Base-by-base conservation (phyloP, 2,797 vertebrate genomes). In the Thunnus albacares region DNA sequence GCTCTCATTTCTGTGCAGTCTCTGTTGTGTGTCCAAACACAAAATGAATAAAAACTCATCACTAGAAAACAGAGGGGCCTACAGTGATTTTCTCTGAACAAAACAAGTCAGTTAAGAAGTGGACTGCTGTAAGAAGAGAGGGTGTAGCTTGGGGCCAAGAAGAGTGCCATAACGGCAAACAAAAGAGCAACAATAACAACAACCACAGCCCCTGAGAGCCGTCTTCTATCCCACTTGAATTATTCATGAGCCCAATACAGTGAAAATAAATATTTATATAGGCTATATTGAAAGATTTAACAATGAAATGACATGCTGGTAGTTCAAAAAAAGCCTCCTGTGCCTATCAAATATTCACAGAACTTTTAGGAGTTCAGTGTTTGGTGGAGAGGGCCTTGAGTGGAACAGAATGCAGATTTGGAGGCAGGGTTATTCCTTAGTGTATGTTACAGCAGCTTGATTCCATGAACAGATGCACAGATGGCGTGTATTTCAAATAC, bases 261-360 rank as follows among this genome's bases (percentile, higher is more conserved):
- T 68, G 60, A 62, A 86, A 84, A 85, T 83, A 82, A 70, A 89
- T 91, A 92, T 88, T 81, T 90, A 86, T 87, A 81, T 75, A 66
- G 41, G 33, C 53, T 52, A 64, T 70, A 86, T 77, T 87, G 83
- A 87, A 87, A 89, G 67, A 81, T 89, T 89, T 76, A 77, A 86
- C 80, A 87, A 85, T 73, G 30, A 72, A 82, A 77, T 77, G 64
- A 60, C 18, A 41, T 61, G 53, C 15, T 58, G 33, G 13, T 65
- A 56, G n/a, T 69, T 57, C 2, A 51, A 68, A 79, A 79, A 79
- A 51, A 79, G 58, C 51, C 77, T 79, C 61, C 15, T 55, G n/a
- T 35, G 51, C 18, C 59, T 26, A 61, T 76, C 35, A 83, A 78
- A 79, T 67, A 90, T 85, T 83, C 75, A 75, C 64, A 45, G 17